Conservation (phyloP, 2,113 vertebrate species). For the Xenopus borealis region DNA sequence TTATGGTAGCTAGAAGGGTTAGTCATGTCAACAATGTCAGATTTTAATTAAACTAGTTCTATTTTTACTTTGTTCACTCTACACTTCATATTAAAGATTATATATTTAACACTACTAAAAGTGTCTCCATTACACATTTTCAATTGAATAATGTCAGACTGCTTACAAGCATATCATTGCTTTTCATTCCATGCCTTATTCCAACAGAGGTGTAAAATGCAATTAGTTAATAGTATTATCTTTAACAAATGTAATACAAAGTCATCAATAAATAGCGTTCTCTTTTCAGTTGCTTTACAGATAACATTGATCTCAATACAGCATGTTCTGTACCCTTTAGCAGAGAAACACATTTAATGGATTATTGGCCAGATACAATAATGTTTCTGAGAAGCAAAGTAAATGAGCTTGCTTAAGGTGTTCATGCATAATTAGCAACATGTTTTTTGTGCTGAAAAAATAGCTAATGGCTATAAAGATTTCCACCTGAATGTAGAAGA, state of each 20-base stretch:
- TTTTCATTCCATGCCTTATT: neutral
- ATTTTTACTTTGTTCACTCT: neutral
- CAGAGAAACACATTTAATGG: conserved; percentile 17
- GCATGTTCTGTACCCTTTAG: conserved; percentile 11
- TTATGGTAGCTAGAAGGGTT: neutral
- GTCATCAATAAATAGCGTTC: conserved; percentile 15
- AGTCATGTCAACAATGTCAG: neutral
- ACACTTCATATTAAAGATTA: neutral
- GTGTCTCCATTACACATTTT: neutral
- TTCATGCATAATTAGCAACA: conserved; percentile 7
- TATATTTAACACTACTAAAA: neutral
- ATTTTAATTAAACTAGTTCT: neutral
- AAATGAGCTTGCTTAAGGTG: conserved; percentile 17
- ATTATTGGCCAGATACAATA: conserved; percentile 17
- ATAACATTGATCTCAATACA: conserved; percentile 17
- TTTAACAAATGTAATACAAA: conserved; percentile 28
- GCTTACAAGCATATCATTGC: neutral
- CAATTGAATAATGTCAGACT: conserved; percentile 4
- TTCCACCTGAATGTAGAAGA: too few species aligned
- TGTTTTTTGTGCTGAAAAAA: neutral
- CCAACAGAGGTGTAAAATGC: conserved; percentile 17
- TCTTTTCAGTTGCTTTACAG: conserved; percentile 16
- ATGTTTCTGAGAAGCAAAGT: conserved; percentile 12
- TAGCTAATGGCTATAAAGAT: too few species aligned
- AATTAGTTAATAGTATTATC: conserved; percentile 28